Evolutionary conservation across 2,888 invertebrate species (phyloP).

Genomic region (Scaeva pyrastri): DNA sequence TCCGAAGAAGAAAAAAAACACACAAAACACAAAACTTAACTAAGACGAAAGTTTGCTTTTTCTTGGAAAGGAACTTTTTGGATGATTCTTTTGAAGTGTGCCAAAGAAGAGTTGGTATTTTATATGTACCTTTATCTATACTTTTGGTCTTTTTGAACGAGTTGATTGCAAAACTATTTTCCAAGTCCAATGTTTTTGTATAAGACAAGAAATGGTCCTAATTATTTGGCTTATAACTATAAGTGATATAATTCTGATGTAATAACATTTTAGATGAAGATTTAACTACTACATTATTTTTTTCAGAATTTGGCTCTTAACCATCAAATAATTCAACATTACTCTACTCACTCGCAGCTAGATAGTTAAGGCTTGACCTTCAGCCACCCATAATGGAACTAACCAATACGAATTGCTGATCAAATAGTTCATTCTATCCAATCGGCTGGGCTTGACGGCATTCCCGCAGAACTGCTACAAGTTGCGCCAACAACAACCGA

Average conservation of each 20-base stretch:
- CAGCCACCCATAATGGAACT: no score
- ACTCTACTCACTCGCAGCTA: no score
- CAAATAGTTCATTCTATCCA: no score
- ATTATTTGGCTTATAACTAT: conserved; percentile 49
- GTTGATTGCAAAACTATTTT: conserved; percentile 42
- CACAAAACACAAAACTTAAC: no score
- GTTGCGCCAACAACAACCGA: no score
- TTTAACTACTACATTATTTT: neutral
- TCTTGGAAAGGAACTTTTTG: conserved; percentile 36
- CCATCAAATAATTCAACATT: no score
- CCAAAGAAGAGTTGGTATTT: neutral
- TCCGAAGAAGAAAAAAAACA: neutral
- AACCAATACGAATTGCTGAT: no score
- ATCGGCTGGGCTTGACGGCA: no score
- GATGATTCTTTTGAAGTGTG: conserved; percentile 15
- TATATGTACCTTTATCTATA: neutral
- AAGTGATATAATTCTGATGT: neutral
- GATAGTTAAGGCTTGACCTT: no score
- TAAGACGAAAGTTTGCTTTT: conserved; percentile 15
- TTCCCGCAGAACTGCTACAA: no score
- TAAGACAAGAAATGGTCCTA: conserved; percentile 43
- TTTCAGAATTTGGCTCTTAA: neutral
- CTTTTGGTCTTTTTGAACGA: conserved; percentile 9
- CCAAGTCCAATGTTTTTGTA: conserved; percentile 29
- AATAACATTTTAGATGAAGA: conserved; percentile 12